Evolutionary conservation across 2,797 vertebrate species (phyloP), one percentile per base, ranked within the genome.

Genomic region (Capromys pilorides): DNA sequence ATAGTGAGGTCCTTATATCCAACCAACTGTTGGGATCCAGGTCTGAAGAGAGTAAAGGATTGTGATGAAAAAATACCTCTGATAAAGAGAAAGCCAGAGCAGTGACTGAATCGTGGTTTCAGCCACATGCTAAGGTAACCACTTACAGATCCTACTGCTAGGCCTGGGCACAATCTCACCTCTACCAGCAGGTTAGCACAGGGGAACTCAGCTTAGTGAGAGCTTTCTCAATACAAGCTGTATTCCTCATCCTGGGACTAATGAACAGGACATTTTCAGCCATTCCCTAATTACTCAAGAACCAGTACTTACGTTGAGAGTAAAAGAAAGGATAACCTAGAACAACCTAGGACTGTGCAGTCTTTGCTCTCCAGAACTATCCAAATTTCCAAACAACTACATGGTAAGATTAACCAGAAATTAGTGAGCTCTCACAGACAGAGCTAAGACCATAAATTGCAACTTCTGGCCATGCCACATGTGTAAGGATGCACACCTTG

Each of bases 1-100:
- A 96, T 69, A 97, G 97, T 97, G 96, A 31, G 41, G 83, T 71
- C 89, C 95, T 96, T 49, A 59, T 82, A 96, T 96, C 82, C 88
- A 96, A 97, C 86, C 89, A 5, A 36, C 62, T 83, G 61, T 33
- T 49, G 19, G 19, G 39, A 78, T 54, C 86, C 81, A 90, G 67
- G 45, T 41, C 57, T 13, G 49, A 80, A 93, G 86, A 90, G 82
- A 88, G 21, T 33, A 86, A 78, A 59, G 54, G 26, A 49, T 5
- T 41, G 22, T 8, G 31, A 59, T 79, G 39, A 36, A 10, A 33
- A 31, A 88, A 39, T 0, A 39, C 33, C 26, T 51, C n/a, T 39
- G 64, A 59, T 45, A 57, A 61, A 66, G 31, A 93, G 91, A 80
- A 75, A 94, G 86, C 67, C 73, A 79, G 59, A 78, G 80, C 33